Percentiles rank a stretch among this genome's conserved stretches.
These are phyloP conservation scores for Parapristionchus giblindavisi DNA, from an alignment of 2,888 invertebrate genomes.

Conservation along the genomic window DNA sequence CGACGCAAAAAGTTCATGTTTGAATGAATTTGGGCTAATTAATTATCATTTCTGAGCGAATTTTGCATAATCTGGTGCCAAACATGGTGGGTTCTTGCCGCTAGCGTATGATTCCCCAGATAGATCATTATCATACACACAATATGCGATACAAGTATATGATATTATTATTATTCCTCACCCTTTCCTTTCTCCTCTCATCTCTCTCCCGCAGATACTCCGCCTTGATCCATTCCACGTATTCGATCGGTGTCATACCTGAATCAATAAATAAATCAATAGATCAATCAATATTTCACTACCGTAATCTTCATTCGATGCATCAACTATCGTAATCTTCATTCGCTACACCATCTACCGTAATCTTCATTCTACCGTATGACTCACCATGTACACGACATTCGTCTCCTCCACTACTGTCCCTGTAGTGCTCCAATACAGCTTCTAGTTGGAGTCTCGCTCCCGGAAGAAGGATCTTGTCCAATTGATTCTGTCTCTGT, in stretches of 20 bases:
- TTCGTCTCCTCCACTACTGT: not conserved
- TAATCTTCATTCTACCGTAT: not conserved
- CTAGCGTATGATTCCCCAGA: too few species aligned
- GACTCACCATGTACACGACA: constrained; percentile 17
- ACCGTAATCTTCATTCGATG: not conserved
- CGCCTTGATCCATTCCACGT: not conserved
- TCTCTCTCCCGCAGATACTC: constrained; percentile 27
- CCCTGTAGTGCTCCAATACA: constrained; percentile 17
- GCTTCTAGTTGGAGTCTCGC: constrained; percentile 10
- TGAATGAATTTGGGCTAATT: too few species aligned
- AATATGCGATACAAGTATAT: not conserved
- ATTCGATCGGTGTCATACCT: constrained; percentile 24
- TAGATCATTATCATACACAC: too few species aligned
- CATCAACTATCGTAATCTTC: not conserved
- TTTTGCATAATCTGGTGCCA: not conserved
- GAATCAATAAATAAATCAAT: constrained; percentile 1
- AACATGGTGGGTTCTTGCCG: too few species aligned
- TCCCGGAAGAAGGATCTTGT: constrained; percentile 33
- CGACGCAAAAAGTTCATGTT: too few species aligned
- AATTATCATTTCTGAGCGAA: not conserved
- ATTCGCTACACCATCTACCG: not conserved
- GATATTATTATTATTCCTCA: not conserved
- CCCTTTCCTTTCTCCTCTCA: constrained; percentile 22
- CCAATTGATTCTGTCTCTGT: constrained; percentile 24
- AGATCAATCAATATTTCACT: too few species aligned